phyloP scores from a whole-genome alignment of 1,140 invertebrate species.

The Phortica variegata region DNA sequence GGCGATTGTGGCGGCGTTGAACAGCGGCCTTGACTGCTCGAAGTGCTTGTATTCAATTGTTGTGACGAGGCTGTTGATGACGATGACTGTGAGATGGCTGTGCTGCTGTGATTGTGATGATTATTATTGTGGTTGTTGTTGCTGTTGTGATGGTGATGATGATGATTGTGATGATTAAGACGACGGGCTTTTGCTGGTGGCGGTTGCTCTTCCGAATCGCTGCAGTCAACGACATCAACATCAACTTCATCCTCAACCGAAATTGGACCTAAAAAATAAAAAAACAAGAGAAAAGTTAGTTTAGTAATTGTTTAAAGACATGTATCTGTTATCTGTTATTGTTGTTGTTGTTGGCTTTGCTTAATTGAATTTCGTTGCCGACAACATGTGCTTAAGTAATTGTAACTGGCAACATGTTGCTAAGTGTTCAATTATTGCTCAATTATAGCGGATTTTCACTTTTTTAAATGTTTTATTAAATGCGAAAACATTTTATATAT shows the following conservation, averaged over 20 bases:
- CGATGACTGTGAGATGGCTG: slow-evolving; percentile 22
- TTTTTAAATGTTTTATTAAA: too few relatives aligned
- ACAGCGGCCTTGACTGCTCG: slow-evolving; percentile 52
- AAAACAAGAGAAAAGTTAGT: slow-evolving; percentile 27
- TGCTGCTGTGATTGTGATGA: slow-evolving; percentile 24
- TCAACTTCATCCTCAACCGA: slow-evolving; percentile 59
- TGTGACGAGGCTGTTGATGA: slow-evolving; percentile 14
- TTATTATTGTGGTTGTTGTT: slow-evolving; percentile 19
- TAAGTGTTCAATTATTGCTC: not conserved
- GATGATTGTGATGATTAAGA: slow-evolving; percentile 36
- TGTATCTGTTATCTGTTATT: not conserved
- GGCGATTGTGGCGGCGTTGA: slow-evolving; percentile 51
- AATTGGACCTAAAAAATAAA: slow-evolving; percentile 50
- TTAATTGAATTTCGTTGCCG: not conserved
- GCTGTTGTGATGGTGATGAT: slow-evolving; percentile 26
- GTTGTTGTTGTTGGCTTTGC: not conserved
- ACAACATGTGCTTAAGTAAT: not conserved
- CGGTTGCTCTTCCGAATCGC: slow-evolving; percentile 51
- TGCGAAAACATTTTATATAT: too few relatives aligned
- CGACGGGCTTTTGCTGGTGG: slow-evolving; percentile 46
- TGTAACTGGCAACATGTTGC: slow-evolving; percentile 18
- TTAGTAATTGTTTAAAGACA: slow-evolving; percentile 9
- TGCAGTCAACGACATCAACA: slow-evolving; percentile 63
- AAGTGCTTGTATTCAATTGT: slow-evolving; percentile 48
- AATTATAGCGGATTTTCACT: too few relatives aligned